phyloP scores from a whole-genome alignment of 2,888 invertebrate species.

The Pristionchus mayeri region DNA sequence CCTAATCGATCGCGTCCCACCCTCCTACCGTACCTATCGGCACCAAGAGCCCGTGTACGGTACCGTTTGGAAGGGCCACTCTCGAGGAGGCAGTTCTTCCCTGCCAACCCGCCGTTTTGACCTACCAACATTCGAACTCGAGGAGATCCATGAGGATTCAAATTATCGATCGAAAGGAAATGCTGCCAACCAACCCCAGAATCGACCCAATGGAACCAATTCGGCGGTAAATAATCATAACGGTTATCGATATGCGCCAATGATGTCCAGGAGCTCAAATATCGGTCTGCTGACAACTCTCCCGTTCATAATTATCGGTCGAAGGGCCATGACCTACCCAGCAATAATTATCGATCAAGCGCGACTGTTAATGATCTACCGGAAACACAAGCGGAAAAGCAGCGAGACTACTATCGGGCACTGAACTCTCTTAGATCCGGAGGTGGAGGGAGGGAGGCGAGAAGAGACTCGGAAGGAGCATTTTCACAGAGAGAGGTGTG shows the following conservation, averaged over 20 bases:
- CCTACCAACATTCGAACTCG: background rate
- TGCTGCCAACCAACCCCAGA: background rate
- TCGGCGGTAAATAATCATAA: too few relatives aligned
- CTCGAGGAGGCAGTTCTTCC: background rate
- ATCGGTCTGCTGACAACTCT: background rate
- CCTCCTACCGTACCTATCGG: background rate
- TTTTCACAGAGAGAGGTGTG: background rate
- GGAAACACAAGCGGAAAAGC: background rate
- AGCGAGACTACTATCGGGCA: background rate
- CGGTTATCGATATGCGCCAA: too few relatives aligned
- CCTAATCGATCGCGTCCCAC: background rate
- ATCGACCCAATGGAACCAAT: background rate
- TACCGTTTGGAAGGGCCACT: slow-evolving; percentile 18
- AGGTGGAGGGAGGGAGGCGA: too few relatives aligned
- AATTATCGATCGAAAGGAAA: background rate
- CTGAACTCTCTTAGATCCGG: background rate
- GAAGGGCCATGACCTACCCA: background rate
- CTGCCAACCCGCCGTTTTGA: background rate
- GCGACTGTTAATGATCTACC: background rate
- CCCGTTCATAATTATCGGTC: background rate
- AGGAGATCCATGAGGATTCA: background rate
- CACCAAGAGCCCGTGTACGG: slow-evolving; percentile 19
- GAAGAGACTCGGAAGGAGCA: too few relatives aligned
- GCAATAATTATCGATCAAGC: slow-evolving; percentile 4
- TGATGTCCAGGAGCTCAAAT: background rate